Conservation (phyloP, 2,797 vertebrate genomes). For the Odontamblyopus rebecca region DNA sequence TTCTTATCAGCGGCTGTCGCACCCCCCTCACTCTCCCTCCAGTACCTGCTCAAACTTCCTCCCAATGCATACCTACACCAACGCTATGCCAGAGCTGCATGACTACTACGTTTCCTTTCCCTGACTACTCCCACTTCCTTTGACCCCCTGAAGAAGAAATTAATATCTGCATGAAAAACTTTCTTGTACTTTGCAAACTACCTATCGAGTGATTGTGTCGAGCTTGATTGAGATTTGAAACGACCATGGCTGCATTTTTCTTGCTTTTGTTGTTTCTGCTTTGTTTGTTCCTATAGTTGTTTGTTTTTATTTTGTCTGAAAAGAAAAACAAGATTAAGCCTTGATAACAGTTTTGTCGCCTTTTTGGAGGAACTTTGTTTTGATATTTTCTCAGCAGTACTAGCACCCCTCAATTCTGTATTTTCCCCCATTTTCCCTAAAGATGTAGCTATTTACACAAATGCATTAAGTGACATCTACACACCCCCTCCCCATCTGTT, state of each 20-base stretch:
- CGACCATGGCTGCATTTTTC: constrained; percentile 93
- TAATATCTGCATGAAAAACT: constrained; percentile 94
- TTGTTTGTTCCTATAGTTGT: constrained; percentile 82
- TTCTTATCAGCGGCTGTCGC: constrained; percentile 91
- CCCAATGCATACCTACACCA: constrained; percentile 86
- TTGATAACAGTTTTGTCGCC: constrained; percentile 78
- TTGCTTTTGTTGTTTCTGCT: constrained; percentile 91
- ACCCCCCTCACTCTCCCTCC: constrained; percentile 82
- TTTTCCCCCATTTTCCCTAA: constrained; percentile 76
- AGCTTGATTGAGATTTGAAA: constrained; percentile 95
- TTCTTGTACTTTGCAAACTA: constrained; percentile 94
- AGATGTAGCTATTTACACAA: constrained; percentile 83
- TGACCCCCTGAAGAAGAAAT: constrained; percentile 80
- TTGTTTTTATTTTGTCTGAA: constrained; percentile 82
- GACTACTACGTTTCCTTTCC: constrained; percentile 84
- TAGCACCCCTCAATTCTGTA: constrained; percentile 77
- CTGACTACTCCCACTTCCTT: constrained; percentile 79
- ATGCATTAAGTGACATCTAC: constrained; percentile 82
- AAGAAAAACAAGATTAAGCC: constrained; percentile 73
- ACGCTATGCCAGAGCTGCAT: constrained; percentile 94
- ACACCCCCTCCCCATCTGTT: constrained; percentile 77
- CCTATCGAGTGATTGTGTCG: constrained; percentile 94
- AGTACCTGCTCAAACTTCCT: constrained; percentile 85
- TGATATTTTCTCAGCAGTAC: constrained; percentile 83
- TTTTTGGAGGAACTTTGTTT: constrained; percentile 82